Evolutionary conservation across 2,888 invertebrate genomes (phyloP).

Genomic region (Amblyteles armatorius): DNA sequence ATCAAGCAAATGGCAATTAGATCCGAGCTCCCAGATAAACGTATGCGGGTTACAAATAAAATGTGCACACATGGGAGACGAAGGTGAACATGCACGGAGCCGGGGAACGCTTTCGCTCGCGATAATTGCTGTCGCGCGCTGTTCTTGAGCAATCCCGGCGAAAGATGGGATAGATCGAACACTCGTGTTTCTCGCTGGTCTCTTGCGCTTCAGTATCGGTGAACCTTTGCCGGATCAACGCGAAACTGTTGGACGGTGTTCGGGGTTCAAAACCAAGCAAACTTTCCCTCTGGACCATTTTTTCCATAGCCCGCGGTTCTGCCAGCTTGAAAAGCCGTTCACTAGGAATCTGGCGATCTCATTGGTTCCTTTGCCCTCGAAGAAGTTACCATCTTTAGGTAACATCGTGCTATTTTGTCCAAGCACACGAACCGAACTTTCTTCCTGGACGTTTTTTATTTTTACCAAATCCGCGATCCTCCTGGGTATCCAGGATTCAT

Average conservation of each 20-base stretch:
- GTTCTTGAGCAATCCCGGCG: not conserved
- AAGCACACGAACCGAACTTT: too few relatives aligned
- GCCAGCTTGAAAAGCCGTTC: too few relatives aligned
- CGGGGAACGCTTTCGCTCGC: not conserved
- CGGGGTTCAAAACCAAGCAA: too few relatives aligned
- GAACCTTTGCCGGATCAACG: too few relatives aligned
- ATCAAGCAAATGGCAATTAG: constrained; percentile 67
- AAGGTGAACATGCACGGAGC: constrained; percentile 14
- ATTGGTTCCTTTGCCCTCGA: too few relatives aligned
- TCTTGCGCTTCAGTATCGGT: not conserved
- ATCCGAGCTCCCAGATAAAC: constrained; percentile 62
- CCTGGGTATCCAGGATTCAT: not conserved
- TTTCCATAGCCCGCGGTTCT: too few relatives aligned
- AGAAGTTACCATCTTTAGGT: too few relatives aligned
- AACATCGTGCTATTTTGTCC: too few relatives aligned
- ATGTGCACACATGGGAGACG: constrained; percentile 5
- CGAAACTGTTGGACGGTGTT: too few relatives aligned
- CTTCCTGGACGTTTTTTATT: not conserved
- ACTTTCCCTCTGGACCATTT: too few relatives aligned
- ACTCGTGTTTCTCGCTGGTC: constrained; percentile 3
- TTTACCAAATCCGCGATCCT: not conserved
- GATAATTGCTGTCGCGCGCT: constrained; percentile 9
- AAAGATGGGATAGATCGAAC: constrained; percentile 2
- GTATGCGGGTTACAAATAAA: constrained; percentile 19
- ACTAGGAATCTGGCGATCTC: too few relatives aligned